Base-by-base conservation (phyloP, 2,113 vertebrate species). In the Oceanites oceanicus region DNA sequence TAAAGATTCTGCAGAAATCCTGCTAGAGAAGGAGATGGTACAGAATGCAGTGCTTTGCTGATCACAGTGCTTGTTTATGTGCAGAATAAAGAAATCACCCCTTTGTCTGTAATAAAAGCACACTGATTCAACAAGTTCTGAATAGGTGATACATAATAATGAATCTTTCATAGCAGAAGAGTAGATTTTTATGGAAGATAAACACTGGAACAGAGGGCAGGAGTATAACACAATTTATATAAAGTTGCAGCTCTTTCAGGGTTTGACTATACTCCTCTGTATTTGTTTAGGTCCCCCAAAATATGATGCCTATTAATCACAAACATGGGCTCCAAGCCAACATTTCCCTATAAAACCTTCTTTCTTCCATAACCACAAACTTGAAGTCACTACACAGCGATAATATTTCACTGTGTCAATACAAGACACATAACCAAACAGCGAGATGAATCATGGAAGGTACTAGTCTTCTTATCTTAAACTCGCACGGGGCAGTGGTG, bases 101-200 rank as follows among this genome's bases (percentile, higher is more conserved):
- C 56, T 90, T 92, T 94, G 87, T 92, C 88, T 97, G 79, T 80
- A 94, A 92, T 95, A 97, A 95, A 97, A 94, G 76, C 44, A 89
- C 16, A 52, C 59, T 90, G 77, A 89, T 94, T 96, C 77, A 92
- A 93, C 0, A 3, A 73, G 27, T 86, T 92, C 88, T 96, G 88
- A 97, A 80, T 75, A 88, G 83, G 63, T 88, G 83, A 88, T 94
- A 76, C 25, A 82, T 78, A 92, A 63, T 77, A 94, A 94, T 96
- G 91, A 94, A 95, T 97, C 96, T 92, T 92, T 62, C 21, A 23
- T 56, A 85, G 89, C 0, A 1, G 79, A 96, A 91, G 32, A 87
- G 66, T 47, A 95, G 76, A 61, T 79, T 94, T 96, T 95, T 95
- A 95, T 85, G 71, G 88, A 94, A 94, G 74, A 79, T 93, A 96